Conservation (phyloP, 2,113 vertebrate species). For the Naja naja region DNA sequence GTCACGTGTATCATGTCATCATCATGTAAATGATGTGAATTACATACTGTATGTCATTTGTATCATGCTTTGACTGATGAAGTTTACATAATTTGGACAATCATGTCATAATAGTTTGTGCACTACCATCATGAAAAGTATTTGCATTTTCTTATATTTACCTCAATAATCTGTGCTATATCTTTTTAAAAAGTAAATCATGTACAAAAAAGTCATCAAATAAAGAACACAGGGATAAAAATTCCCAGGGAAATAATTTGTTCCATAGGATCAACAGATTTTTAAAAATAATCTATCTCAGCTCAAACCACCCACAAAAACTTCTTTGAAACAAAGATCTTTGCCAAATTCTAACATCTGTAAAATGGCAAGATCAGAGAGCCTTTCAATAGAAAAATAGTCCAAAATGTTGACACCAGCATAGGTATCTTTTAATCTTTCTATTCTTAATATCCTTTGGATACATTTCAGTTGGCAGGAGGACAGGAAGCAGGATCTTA, state of each 20-base stretch:
- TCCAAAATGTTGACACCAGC: neutral
- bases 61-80: neutral
- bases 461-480: neutral
- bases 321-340: neutral
- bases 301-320: neutral
- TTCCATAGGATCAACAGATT: neutral
- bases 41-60: neutral
- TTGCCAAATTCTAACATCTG: neutral
- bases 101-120: neutral
- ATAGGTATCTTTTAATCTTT: neutral
- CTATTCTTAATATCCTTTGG: neutral
- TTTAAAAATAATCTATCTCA: neutral
- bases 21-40: neutral
- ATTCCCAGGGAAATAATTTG: neutral
- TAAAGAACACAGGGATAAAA: neutral
- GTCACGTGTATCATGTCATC: neutral
- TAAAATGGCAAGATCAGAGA: neutral
- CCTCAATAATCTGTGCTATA: neutral
- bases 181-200: neutral
- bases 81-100: neutral
- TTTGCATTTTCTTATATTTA: neutral
- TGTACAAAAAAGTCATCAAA: neutral
- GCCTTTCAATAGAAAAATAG: neutral
- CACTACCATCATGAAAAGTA: neutral
- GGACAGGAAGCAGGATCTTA: neutral